Evolutionary conservation across 2,888 invertebrate genomes (phyloP), one percentile per base, ranked within the genome.

Genomic region (Sarcophaga subvicina): DNA sequence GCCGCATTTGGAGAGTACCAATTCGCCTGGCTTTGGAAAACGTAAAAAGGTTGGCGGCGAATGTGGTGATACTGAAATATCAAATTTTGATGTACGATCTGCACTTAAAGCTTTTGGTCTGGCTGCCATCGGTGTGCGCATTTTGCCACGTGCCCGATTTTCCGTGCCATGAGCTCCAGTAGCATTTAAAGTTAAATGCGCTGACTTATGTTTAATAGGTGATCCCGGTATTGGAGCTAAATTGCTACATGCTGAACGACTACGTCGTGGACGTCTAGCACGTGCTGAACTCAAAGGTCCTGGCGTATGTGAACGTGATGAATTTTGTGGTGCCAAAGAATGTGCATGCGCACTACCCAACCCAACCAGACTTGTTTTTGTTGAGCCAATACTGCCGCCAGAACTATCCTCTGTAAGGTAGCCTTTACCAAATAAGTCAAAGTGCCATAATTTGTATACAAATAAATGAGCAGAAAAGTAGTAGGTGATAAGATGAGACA

Each of bases 401-500:
- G 91, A 89, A 89, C 93, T 93, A 90, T 93, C 93, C 90, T 93
- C 93, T 93, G 93, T 93, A 93, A 93, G 92, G 92, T 93, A 93
- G 90, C 93, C 93, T 93, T 88, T 87, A 85, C 83, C 83, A 83
- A 85, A 84, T 88, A 70, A 85, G 71, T 87, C 80, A 87, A 81
- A 78, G 59, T 79, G 59, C 69, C 77, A 85, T 83, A 83, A 79
- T 70, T 72, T 73, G 71, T 47, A 22, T 81, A 73, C 82, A 83
- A 85, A 79, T 63, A 85, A 70, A 86, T 88, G 64, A 83, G 81
- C 71, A 67, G 83, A 84, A 80, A 75, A 85, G 82, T 80, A 83
- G 73, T 85, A 87, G 49, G 86, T 70, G 72, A 80, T 75, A 77
- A 83, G 75, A 88, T 82, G 78, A 78, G 47, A 75, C 72, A 77